These are phyloP conservation scores for Matsumurasca onukii DNA, from an alignment of 1,140 invertebrate genomes.

Conservation along the genomic window DNA sequence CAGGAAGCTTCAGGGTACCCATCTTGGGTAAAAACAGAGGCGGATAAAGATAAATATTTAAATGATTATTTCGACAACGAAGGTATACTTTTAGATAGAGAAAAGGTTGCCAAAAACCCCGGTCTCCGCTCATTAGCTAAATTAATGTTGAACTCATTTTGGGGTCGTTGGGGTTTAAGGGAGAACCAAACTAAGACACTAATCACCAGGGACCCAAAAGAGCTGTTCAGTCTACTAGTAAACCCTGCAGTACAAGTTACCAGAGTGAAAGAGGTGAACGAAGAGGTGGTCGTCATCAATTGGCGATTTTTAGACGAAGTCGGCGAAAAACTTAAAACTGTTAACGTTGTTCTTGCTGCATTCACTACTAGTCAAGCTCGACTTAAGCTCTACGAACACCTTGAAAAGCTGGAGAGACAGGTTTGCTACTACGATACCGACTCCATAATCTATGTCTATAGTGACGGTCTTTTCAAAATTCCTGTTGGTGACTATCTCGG, in stretches of 20 bases:
- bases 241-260: constrained; percentile 40
- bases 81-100: constrained; percentile 45
- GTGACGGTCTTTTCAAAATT: constrained; percentile 30
- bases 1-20: too few relatives aligned
- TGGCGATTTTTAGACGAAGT: constrained; percentile 38
- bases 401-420: too few relatives aligned
- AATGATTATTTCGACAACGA: too few relatives aligned
- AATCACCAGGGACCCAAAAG: too few relatives aligned
- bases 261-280: constrained; percentile 37
- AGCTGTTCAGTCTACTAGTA: constrained; percentile 42
- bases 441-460: constrained; percentile 42
- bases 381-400: constrained; percentile 47
- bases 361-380: constrained; percentile 49
- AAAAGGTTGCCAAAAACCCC: too few relatives aligned
- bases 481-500: constrained; percentile 43
- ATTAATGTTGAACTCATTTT: too few relatives aligned
- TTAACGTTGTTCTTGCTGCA: constrained; percentile 47
- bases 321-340: constrained; percentile 13
- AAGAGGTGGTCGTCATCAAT: constrained; percentile 41
- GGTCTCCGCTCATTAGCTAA: too few relatives aligned
- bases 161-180: too few relatives aligned
- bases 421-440: constrained; percentile 51
- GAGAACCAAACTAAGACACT: too few relatives aligned
- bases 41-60: too few relatives aligned
- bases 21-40: too few relatives aligned